phyloP scores from a whole-genome alignment of 2,888 invertebrate genomes.

The Drosophila kambysellisi region DNA sequence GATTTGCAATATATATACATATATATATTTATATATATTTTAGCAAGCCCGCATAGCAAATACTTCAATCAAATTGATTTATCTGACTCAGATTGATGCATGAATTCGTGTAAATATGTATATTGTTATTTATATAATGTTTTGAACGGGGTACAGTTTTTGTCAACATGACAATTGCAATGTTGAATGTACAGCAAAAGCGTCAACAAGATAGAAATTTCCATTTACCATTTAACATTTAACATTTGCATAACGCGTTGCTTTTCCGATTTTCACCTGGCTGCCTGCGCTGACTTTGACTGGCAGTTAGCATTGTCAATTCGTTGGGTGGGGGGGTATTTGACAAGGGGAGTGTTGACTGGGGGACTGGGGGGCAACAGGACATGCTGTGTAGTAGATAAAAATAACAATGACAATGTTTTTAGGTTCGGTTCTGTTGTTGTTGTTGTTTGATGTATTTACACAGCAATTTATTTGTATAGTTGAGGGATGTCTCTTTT shows the following conservation, averaged over 20 bases:
- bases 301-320: constrained; percentile 56
- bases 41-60: constrained; percentile 2
- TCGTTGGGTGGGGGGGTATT: neutral
- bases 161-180: constrained; percentile 35
- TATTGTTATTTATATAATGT: constrained; percentile 8
- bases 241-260: constrained; percentile 71
- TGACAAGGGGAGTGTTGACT: neutral
- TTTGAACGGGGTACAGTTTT: constrained; percentile 1
- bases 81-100: constrained; percentile 9
- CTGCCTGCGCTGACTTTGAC: constrained; percentile 52
- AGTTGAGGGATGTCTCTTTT: constrained; percentile 36
- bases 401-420: constrained; percentile 61
- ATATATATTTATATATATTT: too few relatives aligned
- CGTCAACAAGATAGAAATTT: constrained; percentile 64
- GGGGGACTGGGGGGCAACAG: constrained; percentile 1
- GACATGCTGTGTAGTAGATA: constrained; percentile 59
- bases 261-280: constrained; percentile 69
- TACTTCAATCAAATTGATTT: constrained; percentile 15
- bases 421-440: constrained; percentile 33
- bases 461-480: constrained; percentile 65
- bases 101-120: constrained; percentile 8
- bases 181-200: constrained; percentile 37
- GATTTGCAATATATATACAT: neutral
- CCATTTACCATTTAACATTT: constrained; percentile 44
- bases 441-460: constrained; percentile 56